Evolutionary conservation across 2,888 invertebrate genomes (phyloP).

Genomic region (Melitaea athalia): DNA sequence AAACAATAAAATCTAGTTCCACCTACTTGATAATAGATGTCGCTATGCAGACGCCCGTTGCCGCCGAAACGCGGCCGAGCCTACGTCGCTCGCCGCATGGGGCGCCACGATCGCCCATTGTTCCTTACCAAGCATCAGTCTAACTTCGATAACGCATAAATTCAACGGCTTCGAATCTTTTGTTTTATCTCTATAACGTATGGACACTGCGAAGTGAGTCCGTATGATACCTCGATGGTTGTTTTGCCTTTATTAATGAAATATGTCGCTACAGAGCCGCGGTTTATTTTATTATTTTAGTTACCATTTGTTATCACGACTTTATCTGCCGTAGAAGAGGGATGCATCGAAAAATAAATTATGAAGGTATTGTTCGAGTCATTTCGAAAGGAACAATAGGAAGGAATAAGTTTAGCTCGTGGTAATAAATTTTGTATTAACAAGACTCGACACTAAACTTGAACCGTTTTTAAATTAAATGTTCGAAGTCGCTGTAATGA

Average conservation of each 20-base stretch:
- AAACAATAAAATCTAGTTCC: slow-evolving; percentile 47
- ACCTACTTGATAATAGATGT: slow-evolving; percentile 74
- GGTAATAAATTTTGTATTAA: slow-evolving; percentile 76
- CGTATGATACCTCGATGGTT: slow-evolving; percentile 74
- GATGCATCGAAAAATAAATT: slow-evolving; percentile 79
- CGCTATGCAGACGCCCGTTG: slow-evolving; percentile 50
- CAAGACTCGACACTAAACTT: slow-evolving; percentile 50
- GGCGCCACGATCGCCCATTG: slow-evolving; percentile 80
- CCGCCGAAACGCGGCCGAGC: slow-evolving; percentile 34
- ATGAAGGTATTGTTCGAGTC: slow-evolving; percentile 77
- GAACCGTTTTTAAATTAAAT: slow-evolving; percentile 42
- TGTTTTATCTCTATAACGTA: slow-evolving; percentile 81
- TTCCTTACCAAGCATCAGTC: slow-evolving; percentile 70
- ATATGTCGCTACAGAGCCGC: slow-evolving; percentile 75
- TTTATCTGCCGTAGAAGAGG: slow-evolving; percentile 77
- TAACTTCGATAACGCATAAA: slow-evolving; percentile 79
- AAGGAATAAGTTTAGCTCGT: slow-evolving; percentile 70
- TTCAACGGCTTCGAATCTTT: slow-evolving; percentile 76
- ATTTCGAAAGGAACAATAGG: slow-evolving; percentile 75
- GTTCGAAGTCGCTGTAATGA: slow-evolving; percentile 35
- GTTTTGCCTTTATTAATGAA: slow-evolving; percentile 82
- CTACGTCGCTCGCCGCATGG: slow-evolving; percentile 72
- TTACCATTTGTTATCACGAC: slow-evolving; percentile 82
- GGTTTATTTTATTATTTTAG: slow-evolving; percentile 81
- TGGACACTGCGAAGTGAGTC: slow-evolving; percentile 81